A percentile compares a stretch with the other conserved stretches of the same genome.
phyloP scores from a whole-genome alignment of 2,797 vertebrate species.

The Telmatherina bonti region DNA sequence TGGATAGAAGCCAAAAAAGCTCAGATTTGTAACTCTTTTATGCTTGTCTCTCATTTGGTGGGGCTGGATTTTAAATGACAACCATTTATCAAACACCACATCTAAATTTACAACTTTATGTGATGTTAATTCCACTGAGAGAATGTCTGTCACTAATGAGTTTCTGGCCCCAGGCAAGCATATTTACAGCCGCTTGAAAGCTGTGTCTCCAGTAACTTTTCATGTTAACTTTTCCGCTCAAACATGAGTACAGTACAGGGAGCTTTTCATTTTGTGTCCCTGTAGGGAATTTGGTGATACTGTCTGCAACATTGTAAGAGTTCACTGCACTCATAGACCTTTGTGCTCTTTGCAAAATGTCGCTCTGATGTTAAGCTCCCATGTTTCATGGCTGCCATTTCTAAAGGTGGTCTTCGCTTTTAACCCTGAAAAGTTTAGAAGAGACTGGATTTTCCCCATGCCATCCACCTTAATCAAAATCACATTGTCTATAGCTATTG shows the following conservation, averaged over 20 bases:
- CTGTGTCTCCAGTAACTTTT: constrained; percentile 61
- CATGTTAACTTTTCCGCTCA: constrained; percentile 55
- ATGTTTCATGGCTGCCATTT: constrained; percentile 67
- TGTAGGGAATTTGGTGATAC: constrained; percentile 23
- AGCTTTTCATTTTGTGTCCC: constrained; percentile 35
- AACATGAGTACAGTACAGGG: constrained; percentile 21
- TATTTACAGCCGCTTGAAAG: constrained; percentile 56
- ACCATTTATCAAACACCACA: constrained; percentile 38
- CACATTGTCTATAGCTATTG: constrained; percentile 60
- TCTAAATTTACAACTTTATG: constrained; percentile 39
- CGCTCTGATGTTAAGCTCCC: constrained; percentile 34
- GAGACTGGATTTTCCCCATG: constrained; percentile 49
- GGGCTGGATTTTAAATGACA: constrained; percentile 40
- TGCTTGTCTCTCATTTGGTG: constrained; percentile 6
- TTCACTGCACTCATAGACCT: constrained; percentile 33
- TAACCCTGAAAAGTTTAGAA: constrained; percentile 58
- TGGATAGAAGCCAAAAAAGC: constrained; percentile 30
- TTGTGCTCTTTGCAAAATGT: constrained; percentile 61
- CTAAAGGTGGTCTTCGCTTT: constrained; percentile 61
- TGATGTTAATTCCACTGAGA: constrained; percentile 37
- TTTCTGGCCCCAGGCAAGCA: constrained; percentile 34
- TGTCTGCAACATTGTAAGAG: constrained; percentile 28
- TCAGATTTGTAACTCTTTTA: constrained; percentile 22
- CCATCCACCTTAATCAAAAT: constrained; percentile 68
- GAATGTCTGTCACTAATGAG: constrained; percentile 48